Percentiles rank a stretch among this genome's conserved stretches.
phyloP scores from a whole-genome alignment of 2,113 vertebrate genomes.

The Aldabrachelys gigantea region DNA sequence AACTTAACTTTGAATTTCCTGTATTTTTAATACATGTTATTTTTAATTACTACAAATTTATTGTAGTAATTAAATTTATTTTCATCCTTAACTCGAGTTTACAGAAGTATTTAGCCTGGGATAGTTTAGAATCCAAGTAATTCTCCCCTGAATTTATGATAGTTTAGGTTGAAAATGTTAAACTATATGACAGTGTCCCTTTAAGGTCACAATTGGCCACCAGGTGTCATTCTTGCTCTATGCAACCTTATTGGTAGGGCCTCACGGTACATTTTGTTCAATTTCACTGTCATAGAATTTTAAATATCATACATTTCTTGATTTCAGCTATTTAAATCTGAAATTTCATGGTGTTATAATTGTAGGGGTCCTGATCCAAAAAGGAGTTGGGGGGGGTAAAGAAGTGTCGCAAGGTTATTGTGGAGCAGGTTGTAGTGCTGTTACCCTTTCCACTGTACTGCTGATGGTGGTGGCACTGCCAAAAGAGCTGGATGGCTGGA shows the following conservation, averaged over 20 bases:
- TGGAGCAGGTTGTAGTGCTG: no score
- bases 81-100: background rate
- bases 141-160: fast-evolving
- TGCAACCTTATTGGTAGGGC: background rate
- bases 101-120: background rate
- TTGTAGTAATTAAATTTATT: background rate
- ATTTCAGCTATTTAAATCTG: no score
- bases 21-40: background rate
- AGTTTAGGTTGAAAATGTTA: background rate
- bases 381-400: no score
- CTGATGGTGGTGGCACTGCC: no score
- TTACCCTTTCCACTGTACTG: no score
- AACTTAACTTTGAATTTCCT: background rate
- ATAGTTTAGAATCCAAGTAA: background rate
- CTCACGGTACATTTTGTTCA: no score
- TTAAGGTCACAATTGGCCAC: constrained; percentile 31
- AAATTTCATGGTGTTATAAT: no score
- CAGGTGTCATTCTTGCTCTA: constrained; percentile 67
- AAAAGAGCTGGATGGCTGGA: no score
- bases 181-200: background rate
- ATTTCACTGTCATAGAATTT: no score
- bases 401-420: no score
- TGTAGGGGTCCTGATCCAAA: no score
- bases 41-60: background rate
- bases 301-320: no score